Conservation (phyloP, 2,888 invertebrate genomes). For the Glaucopsyche alexis region DNA sequence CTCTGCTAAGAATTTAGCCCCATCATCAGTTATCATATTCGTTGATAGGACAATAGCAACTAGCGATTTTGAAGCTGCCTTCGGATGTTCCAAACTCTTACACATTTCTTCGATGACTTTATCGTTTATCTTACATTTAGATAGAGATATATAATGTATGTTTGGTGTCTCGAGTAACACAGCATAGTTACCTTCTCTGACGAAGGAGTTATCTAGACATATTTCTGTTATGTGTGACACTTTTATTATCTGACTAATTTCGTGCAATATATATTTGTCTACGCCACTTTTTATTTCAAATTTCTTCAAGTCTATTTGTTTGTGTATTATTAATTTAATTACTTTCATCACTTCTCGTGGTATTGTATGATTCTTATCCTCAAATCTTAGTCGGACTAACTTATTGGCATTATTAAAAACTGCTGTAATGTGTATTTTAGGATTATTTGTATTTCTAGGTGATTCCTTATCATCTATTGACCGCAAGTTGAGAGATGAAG, state of each 20-base stretch:
- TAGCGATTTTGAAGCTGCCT: constrained; percentile 50
- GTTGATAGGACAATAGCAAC: constrained; percentile 53
- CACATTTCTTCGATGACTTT: constrained; percentile 47
- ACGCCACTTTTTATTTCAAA: constrained; percentile 51
- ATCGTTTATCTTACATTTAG: constrained; percentile 55
- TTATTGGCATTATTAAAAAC: constrained; percentile 46
- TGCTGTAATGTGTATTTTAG: constrained; percentile 43
- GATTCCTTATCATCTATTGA: constrained; percentile 37
- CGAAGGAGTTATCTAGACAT: constrained; percentile 49
- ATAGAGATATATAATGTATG: constrained; percentile 52
- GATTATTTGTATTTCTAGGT: constrained; percentile 26
- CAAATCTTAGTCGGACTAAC: constrained; percentile 50
- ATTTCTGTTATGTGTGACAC: constrained; percentile 53
- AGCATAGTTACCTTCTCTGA: constrained; percentile 51
- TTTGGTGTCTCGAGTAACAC: constrained; percentile 46
- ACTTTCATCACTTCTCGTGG: constrained; percentile 51
- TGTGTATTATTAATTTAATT: constrained; percentile 49
- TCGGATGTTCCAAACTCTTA: constrained; percentile 43
- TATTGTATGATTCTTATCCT: constrained; percentile 44
- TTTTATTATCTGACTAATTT: constrained; percentile 49
- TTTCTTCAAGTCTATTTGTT: constrained; percentile 44
- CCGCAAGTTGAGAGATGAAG: constrained; percentile 37
- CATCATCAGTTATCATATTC: constrained; percentile 57
- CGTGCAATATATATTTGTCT: constrained; percentile 45
- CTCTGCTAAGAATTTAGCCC: constrained; percentile 48